Conservation (phyloP, 2,888 invertebrate genomes). For the Cheilosia variabilis region DNA sequence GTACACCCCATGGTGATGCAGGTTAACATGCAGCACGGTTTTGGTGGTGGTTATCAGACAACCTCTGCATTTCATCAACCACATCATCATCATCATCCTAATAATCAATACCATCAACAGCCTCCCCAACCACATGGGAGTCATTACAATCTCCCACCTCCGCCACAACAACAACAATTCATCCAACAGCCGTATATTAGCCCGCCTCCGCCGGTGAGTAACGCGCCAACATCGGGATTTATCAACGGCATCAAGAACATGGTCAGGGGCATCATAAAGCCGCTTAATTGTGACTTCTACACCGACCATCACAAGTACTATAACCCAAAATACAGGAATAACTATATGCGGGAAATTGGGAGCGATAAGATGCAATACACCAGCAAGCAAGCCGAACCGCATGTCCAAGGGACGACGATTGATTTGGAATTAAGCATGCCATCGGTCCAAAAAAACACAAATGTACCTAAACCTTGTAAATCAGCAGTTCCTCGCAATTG, state of each 20-base stretch:
- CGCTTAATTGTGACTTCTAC: conserved; percentile 73
- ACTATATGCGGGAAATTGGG: conserved; percentile 54
- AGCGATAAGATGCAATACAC: conserved; percentile 20
- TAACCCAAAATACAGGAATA: conserved; percentile 73
- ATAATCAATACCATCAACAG: not conserved
- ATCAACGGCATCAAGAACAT: conserved; percentile 75
- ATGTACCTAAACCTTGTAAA: not conserved
- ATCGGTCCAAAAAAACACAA: not conserved
- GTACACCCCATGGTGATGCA: conserved; percentile 26
- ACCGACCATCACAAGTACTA: conserved; percentile 73
- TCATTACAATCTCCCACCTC: conserved; percentile 8
- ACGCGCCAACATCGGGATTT: conserved; percentile 56
- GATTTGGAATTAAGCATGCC: conserved; percentile 33
- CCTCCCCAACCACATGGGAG: conserved; percentile 10
- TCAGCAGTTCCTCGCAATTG: conserved; percentile 5
- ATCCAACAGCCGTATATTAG: conserved; percentile 42
- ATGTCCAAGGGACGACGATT: conserved; percentile 24
- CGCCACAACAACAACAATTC: conserved; percentile 23
- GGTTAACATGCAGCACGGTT: conserved; percentile 53
- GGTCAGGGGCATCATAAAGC: conserved; percentile 74
- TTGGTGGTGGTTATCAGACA: conserved; percentile 28
- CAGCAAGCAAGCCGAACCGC: conserved; percentile 8
- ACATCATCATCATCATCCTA: conserved; percentile 16
- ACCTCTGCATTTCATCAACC: conserved; percentile 3
- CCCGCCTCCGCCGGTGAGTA: conserved; percentile 1